Percentiles rank a stretch among this genome's conserved stretches.
These are phyloP conservation scores for Andricus quercusramuli DNA, from an alignment of 2,888 invertebrate genomes.

Conservation along the genomic window DNA sequence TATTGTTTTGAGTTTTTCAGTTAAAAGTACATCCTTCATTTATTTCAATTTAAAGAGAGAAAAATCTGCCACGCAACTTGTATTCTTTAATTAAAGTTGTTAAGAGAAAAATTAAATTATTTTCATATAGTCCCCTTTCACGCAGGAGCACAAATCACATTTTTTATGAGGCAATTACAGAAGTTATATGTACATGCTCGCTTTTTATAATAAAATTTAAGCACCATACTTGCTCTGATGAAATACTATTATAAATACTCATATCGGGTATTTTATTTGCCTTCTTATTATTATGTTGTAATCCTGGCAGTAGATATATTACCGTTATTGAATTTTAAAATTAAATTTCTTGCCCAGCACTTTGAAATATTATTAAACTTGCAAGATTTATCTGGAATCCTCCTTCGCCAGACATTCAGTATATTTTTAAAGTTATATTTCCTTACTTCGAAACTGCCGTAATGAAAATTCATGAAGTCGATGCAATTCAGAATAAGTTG, in stretches of 20 bases:
- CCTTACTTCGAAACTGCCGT: constrained; percentile 18
- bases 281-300: background rate
- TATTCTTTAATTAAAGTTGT: too few relatives aligned
- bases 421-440: constrained; percentile 25
- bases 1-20: too few relatives aligned
- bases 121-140: too few relatives aligned
- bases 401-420: constrained; percentile 12
- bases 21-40: too few relatives aligned
- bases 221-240: background rate
- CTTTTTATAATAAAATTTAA: too few relatives aligned
- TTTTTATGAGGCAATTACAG: too few relatives aligned
- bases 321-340: constrained; percentile 18
- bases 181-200: too few relatives aligned
- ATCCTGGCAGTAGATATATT: constrained; percentile 2
- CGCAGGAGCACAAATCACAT: too few relatives aligned
- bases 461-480: constrained; percentile 7
- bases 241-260: background rate
- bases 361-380: constrained; percentile 2
- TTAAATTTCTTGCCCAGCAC: constrained; percentile 22
- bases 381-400: constrained; percentile 22
- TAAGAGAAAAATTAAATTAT: too few relatives aligned
- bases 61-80: too few relatives aligned
- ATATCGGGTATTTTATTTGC: background rate
- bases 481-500: background rate
- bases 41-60: too few relatives aligned